A percentile compares a stretch with the other conserved stretches of the same genome.
Evolutionary conservation across 2,797 vertebrate genomes (phyloP).

Genomic region (Loris lydekkerianus): DNA sequence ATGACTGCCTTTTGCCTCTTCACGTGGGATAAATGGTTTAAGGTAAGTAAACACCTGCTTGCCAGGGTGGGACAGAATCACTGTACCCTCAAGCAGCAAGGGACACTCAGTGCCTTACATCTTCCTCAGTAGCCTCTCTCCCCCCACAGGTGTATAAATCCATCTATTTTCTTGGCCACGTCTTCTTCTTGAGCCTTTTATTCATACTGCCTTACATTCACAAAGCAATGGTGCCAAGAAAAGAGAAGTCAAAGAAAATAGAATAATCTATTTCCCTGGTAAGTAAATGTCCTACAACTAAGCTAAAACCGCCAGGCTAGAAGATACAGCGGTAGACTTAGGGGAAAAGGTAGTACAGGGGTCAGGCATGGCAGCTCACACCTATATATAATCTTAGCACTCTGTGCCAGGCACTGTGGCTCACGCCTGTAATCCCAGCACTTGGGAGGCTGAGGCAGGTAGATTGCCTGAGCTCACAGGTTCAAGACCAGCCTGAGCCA

Average conservation of each 20-base stretch:
- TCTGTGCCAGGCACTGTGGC: no score
- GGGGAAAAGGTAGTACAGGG: fast-evolving
- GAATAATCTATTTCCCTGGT: slow-evolving; percentile 83
- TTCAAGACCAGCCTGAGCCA: no score
- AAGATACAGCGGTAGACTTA: background rate
- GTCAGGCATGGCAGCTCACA: no score
- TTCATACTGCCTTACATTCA: slow-evolving; percentile 93
- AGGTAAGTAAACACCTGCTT: slow-evolving; percentile 88
- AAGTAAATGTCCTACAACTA: slow-evolving; percentile 31
- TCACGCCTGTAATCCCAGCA: no score
- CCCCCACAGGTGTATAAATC: slow-evolving; percentile 94
- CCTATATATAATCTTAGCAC: no score
- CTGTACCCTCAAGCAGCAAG: background rate
- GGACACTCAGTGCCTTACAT: background rate
- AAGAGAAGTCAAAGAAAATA: slow-evolving; percentile 90
- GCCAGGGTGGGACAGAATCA: background rate
- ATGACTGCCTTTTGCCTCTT: slow-evolving; percentile 97
- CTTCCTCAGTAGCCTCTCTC: background rate
- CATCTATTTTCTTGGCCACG: slow-evolving; percentile 95
- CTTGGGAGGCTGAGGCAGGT: no score
- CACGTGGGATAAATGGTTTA: slow-evolving; percentile 97
- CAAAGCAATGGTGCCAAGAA: slow-evolving; percentile 94
- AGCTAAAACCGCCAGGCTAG: background rate
- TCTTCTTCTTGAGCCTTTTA: slow-evolving; percentile 92
- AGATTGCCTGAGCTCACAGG: no score